Percentiles rank a stretch among this genome's conserved stretches.
Conservation (phyloP, 2,888 invertebrate genomes). For the Drosophila meridionalis region DNA sequence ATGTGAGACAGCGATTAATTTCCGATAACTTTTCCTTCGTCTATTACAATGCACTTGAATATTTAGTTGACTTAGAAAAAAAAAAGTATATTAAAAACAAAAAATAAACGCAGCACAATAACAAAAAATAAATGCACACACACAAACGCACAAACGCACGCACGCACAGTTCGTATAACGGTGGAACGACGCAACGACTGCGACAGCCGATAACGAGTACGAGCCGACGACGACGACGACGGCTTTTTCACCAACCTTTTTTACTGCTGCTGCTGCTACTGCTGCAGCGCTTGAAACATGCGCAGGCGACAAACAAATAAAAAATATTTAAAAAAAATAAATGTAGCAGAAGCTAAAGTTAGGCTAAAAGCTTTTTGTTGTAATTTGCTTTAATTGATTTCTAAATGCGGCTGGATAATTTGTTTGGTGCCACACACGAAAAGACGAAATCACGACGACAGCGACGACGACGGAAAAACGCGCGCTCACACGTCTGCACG, state of each 20-base stretch:
- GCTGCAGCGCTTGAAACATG: conserved; percentile 53
- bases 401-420: conserved; percentile 22
- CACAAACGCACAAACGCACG: conserved; percentile 9
- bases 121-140: conserved; percentile 63
- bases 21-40: conserved; percentile 18
- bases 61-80: conserved; percentile 22
- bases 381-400: conserved; percentile 13
- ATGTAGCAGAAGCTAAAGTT: conserved; percentile 7
- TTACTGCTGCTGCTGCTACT: conserved; percentile 37
- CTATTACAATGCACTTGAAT: conserved; percentile 33
- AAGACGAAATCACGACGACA: conserved; percentile 50
- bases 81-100: conserved; percentile 12
- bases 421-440: conserved; percentile 51
- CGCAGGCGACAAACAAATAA: conserved; percentile 48
- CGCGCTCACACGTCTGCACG: conserved; percentile 62
- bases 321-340: conserved; percentile 29
- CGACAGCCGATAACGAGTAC: conserved; percentile 60
- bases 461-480: conserved; percentile 33
- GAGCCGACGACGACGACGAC: conserved; percentile 51
- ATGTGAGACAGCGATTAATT: conserved; percentile 26
- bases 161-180: conserved; percentile 52
- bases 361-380: conserved; percentile 32
- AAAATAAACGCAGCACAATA: conserved; percentile 53
- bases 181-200: conserved; percentile 51
- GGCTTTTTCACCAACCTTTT: conserved; percentile 66